These are phyloP conservation scores for Embidobia sp. DNA, from an alignment of 2,888 invertebrate genomes.

Conservation along the genomic window DNA sequence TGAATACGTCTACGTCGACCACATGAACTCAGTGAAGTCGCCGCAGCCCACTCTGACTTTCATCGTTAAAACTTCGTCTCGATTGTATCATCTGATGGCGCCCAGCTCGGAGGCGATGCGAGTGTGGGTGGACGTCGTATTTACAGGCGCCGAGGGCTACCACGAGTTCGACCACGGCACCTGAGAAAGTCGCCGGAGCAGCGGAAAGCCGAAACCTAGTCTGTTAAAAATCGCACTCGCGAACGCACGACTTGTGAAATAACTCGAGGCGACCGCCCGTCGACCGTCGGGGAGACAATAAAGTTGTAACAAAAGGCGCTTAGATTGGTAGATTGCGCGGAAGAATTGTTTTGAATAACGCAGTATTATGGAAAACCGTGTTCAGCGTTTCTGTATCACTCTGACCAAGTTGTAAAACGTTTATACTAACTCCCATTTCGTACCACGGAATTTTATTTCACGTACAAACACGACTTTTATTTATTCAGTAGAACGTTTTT, in stretches of 20 bases:
- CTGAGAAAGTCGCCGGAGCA: conserved; percentile 64
- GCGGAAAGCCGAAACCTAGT: conserved; percentile 21
- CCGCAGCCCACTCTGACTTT: conserved; percentile 96
- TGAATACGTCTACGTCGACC: conserved; percentile 98
- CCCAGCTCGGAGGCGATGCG: conserved; percentile 96
- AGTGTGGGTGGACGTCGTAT: conserved; percentile 98
- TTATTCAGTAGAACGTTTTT: too few relatives aligned
- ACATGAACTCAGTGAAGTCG: conserved; percentile 94
- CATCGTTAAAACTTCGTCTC: conserved; percentile 95
- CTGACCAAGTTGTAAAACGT: background rate
- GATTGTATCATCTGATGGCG: conserved; percentile 95
- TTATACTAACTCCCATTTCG: too few relatives aligned
- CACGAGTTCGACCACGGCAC: conserved; percentile 84
- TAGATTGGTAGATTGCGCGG: conserved; percentile 13
- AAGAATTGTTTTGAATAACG: conserved; percentile 14
- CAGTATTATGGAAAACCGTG: conserved; percentile 42
- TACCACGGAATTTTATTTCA: conserved; percentile 10
- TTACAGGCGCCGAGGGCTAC: conserved; percentile 96
- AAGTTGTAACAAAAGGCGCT: background rate
- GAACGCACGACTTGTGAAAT: background rate
- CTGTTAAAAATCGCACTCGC: conserved; percentile 15
- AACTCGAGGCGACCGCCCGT: background rate
- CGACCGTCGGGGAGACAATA: background rate
- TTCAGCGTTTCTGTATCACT: background rate
- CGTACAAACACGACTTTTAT: background rate